Evolutionary conservation across 2,113 vertebrate genomes (phyloP).

Genomic region (Anguilla japonica): DNA sequence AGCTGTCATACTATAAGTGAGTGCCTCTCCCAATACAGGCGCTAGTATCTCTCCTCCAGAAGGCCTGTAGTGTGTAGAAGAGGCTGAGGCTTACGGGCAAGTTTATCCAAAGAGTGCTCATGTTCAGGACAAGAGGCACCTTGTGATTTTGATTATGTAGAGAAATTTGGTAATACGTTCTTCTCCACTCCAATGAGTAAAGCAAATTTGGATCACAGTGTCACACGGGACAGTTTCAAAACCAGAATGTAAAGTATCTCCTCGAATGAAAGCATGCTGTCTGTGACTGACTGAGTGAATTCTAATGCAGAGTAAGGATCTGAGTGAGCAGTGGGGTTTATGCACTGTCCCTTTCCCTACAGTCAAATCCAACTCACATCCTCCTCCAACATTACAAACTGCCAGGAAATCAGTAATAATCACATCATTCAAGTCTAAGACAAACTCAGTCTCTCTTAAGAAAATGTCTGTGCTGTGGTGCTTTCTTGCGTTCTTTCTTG

Average conservation of each 20-base stretch:
- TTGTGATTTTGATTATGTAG: background rate
- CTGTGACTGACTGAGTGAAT: background rate
- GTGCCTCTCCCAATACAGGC: too few species aligned
- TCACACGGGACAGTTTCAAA: background rate
- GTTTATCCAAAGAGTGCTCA: background rate
- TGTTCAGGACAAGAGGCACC: too few species aligned
- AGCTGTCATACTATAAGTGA: too few species aligned
- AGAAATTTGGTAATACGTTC: background rate
- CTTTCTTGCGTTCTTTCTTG: background rate
- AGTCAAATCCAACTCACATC: background rate
- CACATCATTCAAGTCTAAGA: background rate
- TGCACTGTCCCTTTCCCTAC: conserved; percentile 17
- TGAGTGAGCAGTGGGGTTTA: background rate
- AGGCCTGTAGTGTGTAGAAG: background rate
- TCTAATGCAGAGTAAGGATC: background rate
- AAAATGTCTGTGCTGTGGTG: background rate
- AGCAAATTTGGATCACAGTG: background rate
- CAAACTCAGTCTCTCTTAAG: background rate
- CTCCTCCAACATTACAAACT: conserved; percentile 5
- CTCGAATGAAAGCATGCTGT: background rate
- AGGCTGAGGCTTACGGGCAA: background rate
- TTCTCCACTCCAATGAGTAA: background rate
- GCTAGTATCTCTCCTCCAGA: too few species aligned
- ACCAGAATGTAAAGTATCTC: background rate
- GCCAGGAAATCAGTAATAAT: background rate